Base-by-base conservation (phyloP, 2,888 invertebrate species). In the Leucophora obtusa region DNA sequence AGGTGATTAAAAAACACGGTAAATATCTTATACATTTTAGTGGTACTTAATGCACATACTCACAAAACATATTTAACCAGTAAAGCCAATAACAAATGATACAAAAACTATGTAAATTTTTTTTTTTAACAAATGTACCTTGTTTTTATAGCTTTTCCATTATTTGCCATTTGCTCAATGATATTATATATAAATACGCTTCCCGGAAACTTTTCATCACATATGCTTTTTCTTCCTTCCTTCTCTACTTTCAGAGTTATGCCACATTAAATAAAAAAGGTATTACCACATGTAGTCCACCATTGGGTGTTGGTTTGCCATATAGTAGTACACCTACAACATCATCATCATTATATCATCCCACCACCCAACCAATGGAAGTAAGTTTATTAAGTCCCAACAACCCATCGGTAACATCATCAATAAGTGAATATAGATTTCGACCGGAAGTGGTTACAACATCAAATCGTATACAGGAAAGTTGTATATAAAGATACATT, bases 401-500 rank as follows among this genome's bases (percentile, higher is more conserved):
- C 85, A 90, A 90, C 84, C 88, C 89, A 82, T 89, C 89, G 84
- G 95, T 95, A 86, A 93, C 95, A 87, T 95, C 95, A 88, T 95
- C 95, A 82, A 92, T 95, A 77, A 95, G 95, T 82, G 95, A 95
- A 87, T 95, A 95, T 90, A 93, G 95, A 84, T 93, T 95, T 86
- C 94, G 95, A 86, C 96, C 96, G 83, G 96, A 96, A 91, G 95
- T 96, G 85, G 95, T 96, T 83, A 96, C 96, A 85, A 95, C 96
- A 82, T 96, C 96, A 83, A 96, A 96, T 92, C 93, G 95, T 88
- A 96, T 96, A 91, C 96, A 96, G 91, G 96, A 96, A 92, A 96
- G 96, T 92, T 96, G 96, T 94, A 96, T 96, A 94, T 96, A 95
- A 94, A 90, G 56, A 76, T 50, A 51, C 63, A 54, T 56, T 14